These are phyloP conservation scores for Cossypha heuglini DNA, from an alignment of 2,797 vertebrate genomes.

Conservation along the genomic window DNA sequence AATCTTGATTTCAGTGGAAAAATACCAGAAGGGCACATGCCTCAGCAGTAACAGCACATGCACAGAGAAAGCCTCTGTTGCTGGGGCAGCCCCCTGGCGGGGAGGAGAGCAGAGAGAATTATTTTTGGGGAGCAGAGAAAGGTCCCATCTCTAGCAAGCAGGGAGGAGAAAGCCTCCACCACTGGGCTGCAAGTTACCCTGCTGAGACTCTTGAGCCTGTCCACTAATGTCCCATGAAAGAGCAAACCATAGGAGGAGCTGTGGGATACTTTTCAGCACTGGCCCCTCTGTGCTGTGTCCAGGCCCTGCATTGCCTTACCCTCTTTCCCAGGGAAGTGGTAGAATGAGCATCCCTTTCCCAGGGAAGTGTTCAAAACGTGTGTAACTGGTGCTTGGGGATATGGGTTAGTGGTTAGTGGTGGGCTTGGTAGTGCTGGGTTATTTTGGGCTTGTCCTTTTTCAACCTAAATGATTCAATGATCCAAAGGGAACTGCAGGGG, in stretches of 20 bases:
- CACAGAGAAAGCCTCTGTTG: neutral
- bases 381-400: neutral
- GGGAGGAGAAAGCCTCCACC: neutral
- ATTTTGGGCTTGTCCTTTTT: neutral
- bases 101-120: neutral
- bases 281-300: neutral
- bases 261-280: neutral
- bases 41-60: neutral
- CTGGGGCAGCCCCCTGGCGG: neutral
- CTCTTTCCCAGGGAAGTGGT: neutral
- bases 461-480: accelerated
- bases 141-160: too few relatives aligned
- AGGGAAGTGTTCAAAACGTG: neutral
- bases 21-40: neutral
- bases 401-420: neutral
- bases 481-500: neutral
- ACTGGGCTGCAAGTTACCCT: too few relatives aligned
- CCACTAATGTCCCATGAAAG: accelerated
- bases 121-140: too few relatives aligned
- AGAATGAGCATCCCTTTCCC: neutral
- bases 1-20: neutral
- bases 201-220: neutral
- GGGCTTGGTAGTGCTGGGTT: neutral
- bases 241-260: neutral
- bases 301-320: neutral